Evolutionary conservation across 2,113 vertebrate genomes (phyloP), one percentile per base, ranked within the genome.

Genomic region (Rhynchomys soricoides): DNA sequence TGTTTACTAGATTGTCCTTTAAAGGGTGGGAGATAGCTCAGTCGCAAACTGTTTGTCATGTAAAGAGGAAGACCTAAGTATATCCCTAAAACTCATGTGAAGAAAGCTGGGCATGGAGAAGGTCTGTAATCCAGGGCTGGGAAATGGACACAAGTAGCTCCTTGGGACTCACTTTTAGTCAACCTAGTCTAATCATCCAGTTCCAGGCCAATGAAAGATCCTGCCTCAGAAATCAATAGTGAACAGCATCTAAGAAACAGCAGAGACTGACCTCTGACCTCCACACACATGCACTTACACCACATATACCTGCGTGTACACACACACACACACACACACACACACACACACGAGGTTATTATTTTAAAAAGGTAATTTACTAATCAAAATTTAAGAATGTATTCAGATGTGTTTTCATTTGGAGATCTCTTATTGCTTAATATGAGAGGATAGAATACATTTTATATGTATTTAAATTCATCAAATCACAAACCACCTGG

Each of bases 331-430:
- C 55, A 40, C 37, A 59, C 57, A 43, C n/a, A 45, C 29, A 66
- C 50, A 37, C 52, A 81, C 37, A 55, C 45, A 79, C 43, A 7
- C 0, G 3, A 2, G 19, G 2, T 45, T 45, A 37, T 57, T 62
- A 48, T 94, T 70, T 86, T 70, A 13, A 50, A 52, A 93, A 55
- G 3, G 10, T 11, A 81, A 74, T n/a, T 37, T 93, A 40, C 34
- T 81, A 62, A 68, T 85, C 17, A 57, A 45, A 79, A 75, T 95
- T 90, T 88, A 94, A 92, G 83, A 48, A 81, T 75, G 12, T 95
- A 66, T 13, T 0, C 6, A 79, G 64, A 15, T 3, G 4, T n/a
- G 37, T 81, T 96, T 94, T 85, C 74, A 92, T 24, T 19, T 48
- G 43, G n/a, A 48, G 22, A 7, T 62, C 29, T 55, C 26, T 92